phyloP scores from a whole-genome alignment of 2,113 vertebrate species.

The Globicephala melas region DNA sequence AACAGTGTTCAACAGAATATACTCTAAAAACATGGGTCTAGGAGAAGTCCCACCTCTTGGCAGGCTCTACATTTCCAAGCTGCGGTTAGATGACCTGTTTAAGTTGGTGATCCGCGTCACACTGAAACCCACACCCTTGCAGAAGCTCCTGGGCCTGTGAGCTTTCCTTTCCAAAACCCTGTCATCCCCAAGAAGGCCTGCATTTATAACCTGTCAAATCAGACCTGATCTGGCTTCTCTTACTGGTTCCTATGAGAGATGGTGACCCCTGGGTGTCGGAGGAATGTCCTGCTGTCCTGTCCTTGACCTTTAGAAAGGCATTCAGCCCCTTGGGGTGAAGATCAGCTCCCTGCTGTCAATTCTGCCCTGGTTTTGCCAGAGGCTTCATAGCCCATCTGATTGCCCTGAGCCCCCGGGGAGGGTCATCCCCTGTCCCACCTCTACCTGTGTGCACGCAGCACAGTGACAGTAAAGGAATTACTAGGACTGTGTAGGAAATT shows the following conservation, averaged over 20 bases:
- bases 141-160: not conserved
- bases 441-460: not conserved
- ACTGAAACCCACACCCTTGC: not conserved
- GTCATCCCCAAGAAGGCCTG: not conserved
- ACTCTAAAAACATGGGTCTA: not conserved
- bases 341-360: not conserved
- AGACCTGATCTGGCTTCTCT: not conserved
- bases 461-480: not conserved
- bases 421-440: fast-evolving
- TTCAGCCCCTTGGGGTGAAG: too few relatives aligned
- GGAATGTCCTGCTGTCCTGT: not conserved
- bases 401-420: not conserved
- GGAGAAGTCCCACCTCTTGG: not conserved
- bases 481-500: too few relatives aligned
- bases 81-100: not conserved
- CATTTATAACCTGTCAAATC: not conserved
- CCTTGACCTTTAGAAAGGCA: not conserved
- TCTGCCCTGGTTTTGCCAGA: not conserved
- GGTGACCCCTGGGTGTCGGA: too few relatives aligned
- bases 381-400: not conserved
- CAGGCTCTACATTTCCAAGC: not conserved
- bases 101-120: not conserved
- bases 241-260: not conserved
- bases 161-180: not conserved
- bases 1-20: not conserved